These are phyloP conservation scores for Orius laevigatus DNA, from an alignment of 1,140 invertebrate species.

Conservation along the genomic window DNA sequence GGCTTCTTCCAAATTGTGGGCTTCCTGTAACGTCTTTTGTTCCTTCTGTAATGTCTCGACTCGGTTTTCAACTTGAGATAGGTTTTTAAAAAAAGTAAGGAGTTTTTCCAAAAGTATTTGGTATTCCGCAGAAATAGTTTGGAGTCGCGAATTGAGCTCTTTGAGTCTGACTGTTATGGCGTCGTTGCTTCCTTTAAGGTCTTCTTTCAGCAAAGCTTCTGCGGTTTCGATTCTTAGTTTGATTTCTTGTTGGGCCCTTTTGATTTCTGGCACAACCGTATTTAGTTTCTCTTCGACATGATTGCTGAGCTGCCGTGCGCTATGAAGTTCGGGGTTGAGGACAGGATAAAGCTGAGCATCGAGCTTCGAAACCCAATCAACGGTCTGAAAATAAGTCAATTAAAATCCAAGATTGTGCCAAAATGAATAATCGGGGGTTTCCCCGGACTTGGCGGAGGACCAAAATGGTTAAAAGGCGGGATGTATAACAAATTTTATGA, in stretches of 20 bases:
- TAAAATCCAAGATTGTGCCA: slow-evolving; percentile 11
- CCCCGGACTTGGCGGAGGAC: neutral
- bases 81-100: slow-evolving; percentile 47
- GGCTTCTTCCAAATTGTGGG: slow-evolving; percentile 30
- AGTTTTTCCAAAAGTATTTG: slow-evolving; percentile 54
- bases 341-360: slow-evolving; percentile 61
- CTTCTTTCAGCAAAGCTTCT: slow-evolving; percentile 32
- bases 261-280: slow-evolving; percentile 40
- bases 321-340: slow-evolving; percentile 42
- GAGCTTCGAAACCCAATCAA: slow-evolving; percentile 55
- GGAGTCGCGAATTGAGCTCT: slow-evolving; percentile 47
- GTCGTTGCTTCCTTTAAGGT: slow-evolving; percentile 30
- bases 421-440: neutral
- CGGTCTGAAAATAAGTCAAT: slow-evolving; percentile 35
- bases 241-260: slow-evolving; percentile 50
- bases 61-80: slow-evolving; percentile 40
- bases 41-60: slow-evolving; percentile 31
- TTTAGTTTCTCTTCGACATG: slow-evolving; percentile 42
- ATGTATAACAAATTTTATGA: no score
- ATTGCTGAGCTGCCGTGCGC: slow-evolving; percentile 36
- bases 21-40: slow-evolving; percentile 26
- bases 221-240: slow-evolving; percentile 49
- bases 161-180: slow-evolving; percentile 41
- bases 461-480: neutral
- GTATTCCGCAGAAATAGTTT: slow-evolving; percentile 52